phyloP scores from a whole-genome alignment of 2,113 vertebrate species.

The Ictalurus punctatus region DNA sequence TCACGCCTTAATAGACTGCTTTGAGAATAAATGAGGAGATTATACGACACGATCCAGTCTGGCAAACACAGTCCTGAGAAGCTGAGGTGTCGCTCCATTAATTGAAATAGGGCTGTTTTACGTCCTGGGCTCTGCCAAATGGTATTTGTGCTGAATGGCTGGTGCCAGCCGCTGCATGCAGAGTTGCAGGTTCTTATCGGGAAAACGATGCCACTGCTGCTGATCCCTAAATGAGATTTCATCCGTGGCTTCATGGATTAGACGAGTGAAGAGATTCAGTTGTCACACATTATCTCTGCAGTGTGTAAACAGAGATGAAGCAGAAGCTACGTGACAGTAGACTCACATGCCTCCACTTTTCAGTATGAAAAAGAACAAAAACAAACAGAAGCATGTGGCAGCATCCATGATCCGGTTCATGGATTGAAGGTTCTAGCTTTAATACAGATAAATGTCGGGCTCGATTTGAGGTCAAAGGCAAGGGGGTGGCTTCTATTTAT shows the following conservation, averaged over 20 bases:
- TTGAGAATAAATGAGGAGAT: constrained; percentile 62
- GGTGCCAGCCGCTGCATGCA: constrained; percentile 63
- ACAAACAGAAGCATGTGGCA: not conserved
- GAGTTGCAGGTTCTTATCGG: constrained; percentile 70
- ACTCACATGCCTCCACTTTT: constrained; percentile 22
- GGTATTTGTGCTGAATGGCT: constrained; percentile 65
- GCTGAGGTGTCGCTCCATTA: constrained; percentile 54
- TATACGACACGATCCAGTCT: constrained; percentile 60
- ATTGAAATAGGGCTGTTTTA: constrained; percentile 59
- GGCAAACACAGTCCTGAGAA: constrained; percentile 47
- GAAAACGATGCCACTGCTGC: constrained; percentile 63
- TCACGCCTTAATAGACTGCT: constrained; percentile 56
- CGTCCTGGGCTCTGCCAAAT: constrained; percentile 50
- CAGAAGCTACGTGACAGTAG: constrained; percentile 30
- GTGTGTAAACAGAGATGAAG: constrained; percentile 53
- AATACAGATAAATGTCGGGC: not conserved
- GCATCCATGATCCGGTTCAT: not conserved
- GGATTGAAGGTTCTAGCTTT: not conserved
- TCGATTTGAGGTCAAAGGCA: not conserved
- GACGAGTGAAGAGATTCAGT: constrained; percentile 68
- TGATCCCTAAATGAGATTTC: constrained; percentile 76
- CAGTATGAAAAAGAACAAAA: not conserved
- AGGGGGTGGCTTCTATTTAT: not conserved
- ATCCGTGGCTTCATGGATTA: constrained; percentile 69
- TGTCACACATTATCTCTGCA: constrained; percentile 66